Conservation (phyloP, 2,888 invertebrate genomes). For the Dichetophora obliterata region DNA sequence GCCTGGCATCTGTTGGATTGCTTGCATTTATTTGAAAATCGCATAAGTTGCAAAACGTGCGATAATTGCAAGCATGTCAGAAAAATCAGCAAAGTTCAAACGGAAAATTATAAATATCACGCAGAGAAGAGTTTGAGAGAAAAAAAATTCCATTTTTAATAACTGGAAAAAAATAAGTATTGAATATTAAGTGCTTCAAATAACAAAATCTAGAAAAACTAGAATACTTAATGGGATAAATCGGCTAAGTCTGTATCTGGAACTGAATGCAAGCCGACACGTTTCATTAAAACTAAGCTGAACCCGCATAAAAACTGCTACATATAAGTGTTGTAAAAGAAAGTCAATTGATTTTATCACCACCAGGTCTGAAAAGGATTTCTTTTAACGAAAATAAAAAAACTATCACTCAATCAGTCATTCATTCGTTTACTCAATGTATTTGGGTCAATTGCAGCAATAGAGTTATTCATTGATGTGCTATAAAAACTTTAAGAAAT, state of each 20-base stretch:
- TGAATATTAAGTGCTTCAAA: no score
- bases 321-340: background rate
- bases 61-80: constrained; percentile 4
- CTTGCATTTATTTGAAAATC: background rate
- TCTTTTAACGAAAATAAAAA: background rate
- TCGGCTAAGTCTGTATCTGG: no score
- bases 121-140: no score
- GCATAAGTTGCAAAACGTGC: constrained; percentile 9
- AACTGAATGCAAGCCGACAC: no score
- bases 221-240: no score
- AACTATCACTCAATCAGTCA: background rate
- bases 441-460: constrained; percentile 1
- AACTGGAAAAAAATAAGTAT: no score
- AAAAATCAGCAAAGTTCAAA: constrained; percentile 18
- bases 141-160: no score
- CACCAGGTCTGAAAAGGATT: background rate
- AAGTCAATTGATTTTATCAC: background rate
- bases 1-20: background rate
- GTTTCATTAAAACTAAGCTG: background rate
- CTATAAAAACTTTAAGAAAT: constrained; percentile 14
- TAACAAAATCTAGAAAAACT: no score
- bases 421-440: background rate
- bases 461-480: background rate
- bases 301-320: background rate
- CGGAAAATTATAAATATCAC: background rate